Base-by-base conservation (phyloP, 2,888 invertebrate species). In the Diadegma fenestrale region DNA sequence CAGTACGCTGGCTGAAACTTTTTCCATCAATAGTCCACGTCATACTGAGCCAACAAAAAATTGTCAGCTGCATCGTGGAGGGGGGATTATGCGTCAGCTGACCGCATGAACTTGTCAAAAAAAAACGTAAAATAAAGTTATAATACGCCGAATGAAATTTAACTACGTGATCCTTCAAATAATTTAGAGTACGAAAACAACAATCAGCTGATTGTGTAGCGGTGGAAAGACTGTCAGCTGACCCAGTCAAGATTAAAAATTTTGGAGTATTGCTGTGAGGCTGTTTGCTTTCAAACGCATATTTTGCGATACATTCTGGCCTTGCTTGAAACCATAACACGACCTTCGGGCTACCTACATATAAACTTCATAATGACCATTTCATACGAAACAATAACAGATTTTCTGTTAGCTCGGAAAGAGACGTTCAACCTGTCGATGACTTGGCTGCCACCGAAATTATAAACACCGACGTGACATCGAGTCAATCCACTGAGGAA, bases 51-150 rank as follows among this genome's bases (percentile, higher is more conserved):
- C 33, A 33, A 63, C 30, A 61, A 61, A 30, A 63, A 63, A 63
- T 63, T 0, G 63, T 63, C 63, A 63, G 63, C 63, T 76, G 61
- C 45, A 43, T 58, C 43, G 75, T n/a, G 68, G 68, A 68, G 58
- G 76, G 68, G 51, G 68, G 81, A 33, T 2, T 69, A 76, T 76
- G 58, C 81, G 68, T 81, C 81, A 81, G 76, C 68, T 41, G 17
- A 51, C 51, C 75, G 75, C 66, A 66, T 51, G 66, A 81, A 81
- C 51, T 81, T 72, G 71, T 61, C 22, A 80, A 63, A 72, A 58
- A 63, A 61, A 45, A 7, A 48, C n/a, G n/a, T n/a, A n/a, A n/a
- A n/a, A n/a, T n/a, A n/a, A n/a, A n/a, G n/a, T n/a, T n/a, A 37
- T 73, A 73, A 12, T 63, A 45, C 61, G 61, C 26, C 63, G 58